Base-by-base conservation (phyloP, 2,888 invertebrate genomes). In the Mimachlamys varia region DNA sequence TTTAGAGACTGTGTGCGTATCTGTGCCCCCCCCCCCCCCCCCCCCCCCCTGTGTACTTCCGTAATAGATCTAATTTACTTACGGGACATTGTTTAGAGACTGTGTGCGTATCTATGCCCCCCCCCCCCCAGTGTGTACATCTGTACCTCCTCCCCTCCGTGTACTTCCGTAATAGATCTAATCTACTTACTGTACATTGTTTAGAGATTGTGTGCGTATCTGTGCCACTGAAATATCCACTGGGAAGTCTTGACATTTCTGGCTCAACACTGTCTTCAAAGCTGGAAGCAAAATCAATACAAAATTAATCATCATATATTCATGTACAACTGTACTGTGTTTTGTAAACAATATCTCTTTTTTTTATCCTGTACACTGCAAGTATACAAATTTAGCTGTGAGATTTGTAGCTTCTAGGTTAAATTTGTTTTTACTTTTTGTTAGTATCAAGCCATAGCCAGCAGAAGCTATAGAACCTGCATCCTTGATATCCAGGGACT, bases 171-270 rank as follows among this genome's bases (percentile, higher is more conserved):
- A 53, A 53, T 19, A 53, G 53, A 7, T 7, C 44, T n/a, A n/a
- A n/a, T n/a, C n/a, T n/a, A 4, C 58, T 58, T 22, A 22, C 58
- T 58, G 58, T 0, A 19, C 19, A 19, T 58, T 58, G 58, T n/a
- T 58, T 22, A 58, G 58, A 19, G 93, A 92, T 90, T 93, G 93
- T 27, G 93, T 89, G 49, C 93, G 93, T n/a, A 95, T 89, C 90
- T 94, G 94, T 33, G 93, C 94, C 87, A 94, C 94, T 37, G 92
- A 91, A 22, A 95, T 93, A 92, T 95, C 94, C 17, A 95, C 94
- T 38, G 95, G 95, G 88, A 95, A 95, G 87, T 95, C 94, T 90
- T 93, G 93, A 49, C 93, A 92, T 89, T 93, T 92, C 88, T 93
- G 93, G n/a, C 92, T 92, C 49, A 94, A 89, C 19, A 95, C 90